Base-by-base conservation (phyloP, 2,797 vertebrate genomes). In the Limnodromus scolopaceus region DNA sequence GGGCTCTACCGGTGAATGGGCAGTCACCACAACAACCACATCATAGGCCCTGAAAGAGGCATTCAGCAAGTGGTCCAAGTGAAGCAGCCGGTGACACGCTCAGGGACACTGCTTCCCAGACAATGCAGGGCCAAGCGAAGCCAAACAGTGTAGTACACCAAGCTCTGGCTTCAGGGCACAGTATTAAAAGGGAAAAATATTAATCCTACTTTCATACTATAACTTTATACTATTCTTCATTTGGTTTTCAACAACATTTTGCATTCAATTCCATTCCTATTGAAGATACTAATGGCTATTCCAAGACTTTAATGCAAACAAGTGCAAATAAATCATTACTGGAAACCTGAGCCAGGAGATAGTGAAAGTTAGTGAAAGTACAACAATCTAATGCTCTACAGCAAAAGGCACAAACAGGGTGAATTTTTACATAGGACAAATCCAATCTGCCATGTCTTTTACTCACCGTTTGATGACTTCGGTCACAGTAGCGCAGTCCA, bases 401-500 rank as follows among this genome's bases (percentile, higher is more conserved):
- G 43, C 36, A 96, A 96, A 89, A 5, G 13, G 43, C 49, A 81
- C 19, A 81, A 76, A 84, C 3, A 71, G 22, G 39, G 32, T 69
- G 58, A 79, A 81, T 61, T 86, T 86, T 95, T 91, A 93, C 45
- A 84, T 17, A 34, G 9, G n/a, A 58, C 66, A 96, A 94, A 90
- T 71, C 65, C 75, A 60, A 11, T 83, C 76, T 76, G 64, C 5
- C 0, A 2, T 78, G 54, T 87, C 57, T 64, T 61, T 87, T 80
- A 98, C 99, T 99, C 96, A 99, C 99, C 65, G 99, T 99, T 97
- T 99, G 99, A 98, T 99, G 99, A 94, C 97, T 98, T 97, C 97
- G 98, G 97, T 99, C 99, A 96, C 99, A 99, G 97, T 99, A 99
- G 85, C 99, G 98, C 92, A 99, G 97, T 60, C 99, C 99, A 88